phyloP scores from a whole-genome alignment of 2,797 vertebrate genomes.

The Catharus ustulatus region DNA sequence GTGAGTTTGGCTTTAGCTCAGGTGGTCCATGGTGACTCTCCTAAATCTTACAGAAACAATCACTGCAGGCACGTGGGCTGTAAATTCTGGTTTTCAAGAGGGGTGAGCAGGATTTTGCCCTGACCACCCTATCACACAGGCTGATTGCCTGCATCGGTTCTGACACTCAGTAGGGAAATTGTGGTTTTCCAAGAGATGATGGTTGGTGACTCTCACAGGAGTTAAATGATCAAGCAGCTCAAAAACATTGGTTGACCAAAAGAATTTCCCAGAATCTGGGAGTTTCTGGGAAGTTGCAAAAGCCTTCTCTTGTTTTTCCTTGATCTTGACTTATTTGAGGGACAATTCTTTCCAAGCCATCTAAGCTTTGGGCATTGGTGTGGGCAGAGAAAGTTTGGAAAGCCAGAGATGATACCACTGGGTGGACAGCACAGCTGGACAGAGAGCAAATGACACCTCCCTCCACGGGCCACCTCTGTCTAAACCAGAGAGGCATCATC shows the following conservation, averaged over 20 bases:
- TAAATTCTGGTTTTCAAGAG: not conserved
- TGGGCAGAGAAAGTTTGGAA: not conserved
- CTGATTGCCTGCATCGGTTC: not conserved
- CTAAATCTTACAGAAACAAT: not conserved
- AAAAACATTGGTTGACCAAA: not conserved
- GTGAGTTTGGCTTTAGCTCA: slow-evolving; percentile 72
- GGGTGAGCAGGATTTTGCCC: not conserved
- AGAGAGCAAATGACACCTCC: not conserved
- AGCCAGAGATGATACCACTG: not conserved
- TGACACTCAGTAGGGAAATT: not conserved
- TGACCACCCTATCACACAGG: not conserved
- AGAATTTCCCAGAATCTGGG: not conserved
- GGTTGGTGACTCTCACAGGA: not conserved
- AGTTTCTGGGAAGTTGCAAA: slow-evolving; percentile 31
- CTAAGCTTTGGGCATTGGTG: not conserved
- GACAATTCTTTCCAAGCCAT: not conserved
- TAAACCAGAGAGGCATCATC: not conserved
- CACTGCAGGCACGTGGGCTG: not conserved
- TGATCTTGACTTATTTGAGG: not conserved
- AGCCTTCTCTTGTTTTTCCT: not conserved
- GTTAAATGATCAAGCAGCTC: not conserved
- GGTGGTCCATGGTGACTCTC: not conserved
- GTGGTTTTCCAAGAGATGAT: not conserved
- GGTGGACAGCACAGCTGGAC: not conserved
- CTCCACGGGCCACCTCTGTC: not conserved